Base-by-base conservation (phyloP, 2,888 invertebrate species). In the Tigriopus californicus region DNA sequence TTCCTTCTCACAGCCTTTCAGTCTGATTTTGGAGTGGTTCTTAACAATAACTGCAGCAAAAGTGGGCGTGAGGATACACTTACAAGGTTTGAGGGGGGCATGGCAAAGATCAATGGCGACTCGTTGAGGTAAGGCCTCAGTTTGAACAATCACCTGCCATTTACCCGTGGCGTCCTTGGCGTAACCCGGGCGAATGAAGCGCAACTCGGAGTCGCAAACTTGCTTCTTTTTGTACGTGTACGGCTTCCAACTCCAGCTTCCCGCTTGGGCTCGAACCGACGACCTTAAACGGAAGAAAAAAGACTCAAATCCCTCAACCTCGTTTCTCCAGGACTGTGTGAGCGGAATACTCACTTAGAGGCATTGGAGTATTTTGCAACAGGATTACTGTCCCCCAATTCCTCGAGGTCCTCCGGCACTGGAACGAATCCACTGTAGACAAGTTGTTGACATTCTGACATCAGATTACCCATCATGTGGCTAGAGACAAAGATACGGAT, bases 101-200 rank as follows among this genome's bases (percentile, higher is more conserved):
- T 57, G 56, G 64, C 65, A 65, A 2, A 65, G 61, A 61, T 65
- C 64, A 12, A 65, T 49, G 40, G 63, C 60, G 11, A 65, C 58
- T 48, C 64, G 62, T 55, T 65, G 65, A 10, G 59, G 61, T n/a
- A 64, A 64, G 18, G 58, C 51, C 8, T 62, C 62, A 18, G 62
- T 64, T 48, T 65, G 65, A 44, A 64, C 62, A 33, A 65, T 62
- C 33, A 65, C 61, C n/a, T 64, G 63, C 63, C 64, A 65, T 49
- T 63, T 63, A 3, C 64, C 64, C 15, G 58, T 62, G 25, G 63
- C 61, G 47, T 65, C 65, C 49, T 64, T 62, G 13, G 63, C 64
- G 33, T 64, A 63, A 20, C 62, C 62, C 6, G 65, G 65, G 15
- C 61, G 41, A 22, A 65, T 63, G 25, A 62, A 56, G 15, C 62